phyloP scores from a whole-genome alignment of 2,888 invertebrate genomes.

The Athrips mouffetella region DNA sequence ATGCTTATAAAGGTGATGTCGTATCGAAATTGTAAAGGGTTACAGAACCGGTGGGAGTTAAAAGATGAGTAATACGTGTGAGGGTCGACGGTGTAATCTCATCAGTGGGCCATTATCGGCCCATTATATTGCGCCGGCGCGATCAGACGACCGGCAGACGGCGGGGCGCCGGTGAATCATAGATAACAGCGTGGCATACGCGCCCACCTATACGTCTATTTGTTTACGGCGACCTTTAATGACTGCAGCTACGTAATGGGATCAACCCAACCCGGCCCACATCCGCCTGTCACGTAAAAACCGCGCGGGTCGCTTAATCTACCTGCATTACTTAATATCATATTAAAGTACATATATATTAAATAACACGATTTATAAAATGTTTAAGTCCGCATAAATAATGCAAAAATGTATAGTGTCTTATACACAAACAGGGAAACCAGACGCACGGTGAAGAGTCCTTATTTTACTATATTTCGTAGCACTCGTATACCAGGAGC shows the following conservation, averaged over 20 bases:
- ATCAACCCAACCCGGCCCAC: constrained; percentile 43
- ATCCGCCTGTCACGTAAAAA: constrained; percentile 48
- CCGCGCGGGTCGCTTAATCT: constrained; percentile 29
- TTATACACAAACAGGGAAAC: no score
- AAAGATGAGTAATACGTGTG: constrained; percentile 43
- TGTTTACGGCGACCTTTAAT: constrained; percentile 71
- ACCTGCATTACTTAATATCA: constrained; percentile 12
- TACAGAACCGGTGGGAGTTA: constrained; percentile 23
- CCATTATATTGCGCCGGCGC: constrained; percentile 60
- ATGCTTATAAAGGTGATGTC: background rate
- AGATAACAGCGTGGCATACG: constrained; percentile 65
- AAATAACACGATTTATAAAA: no score
- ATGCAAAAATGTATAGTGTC: no score
- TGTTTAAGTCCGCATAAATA: no score
- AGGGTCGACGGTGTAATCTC: constrained; percentile 61
- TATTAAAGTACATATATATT: no score
- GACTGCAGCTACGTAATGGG: constrained; percentile 57
- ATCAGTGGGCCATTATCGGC: constrained; percentile 64
- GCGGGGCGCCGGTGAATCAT: constrained; percentile 75
- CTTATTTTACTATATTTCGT: no score
- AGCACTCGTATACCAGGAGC: no score
- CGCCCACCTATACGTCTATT: constrained; percentile 68
- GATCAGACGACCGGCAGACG: constrained; percentile 70
- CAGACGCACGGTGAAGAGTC: no score
- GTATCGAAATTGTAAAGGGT: background rate